Base-by-base conservation (phyloP, 2,888 invertebrate genomes). In the Drosophila macrospina region DNA sequence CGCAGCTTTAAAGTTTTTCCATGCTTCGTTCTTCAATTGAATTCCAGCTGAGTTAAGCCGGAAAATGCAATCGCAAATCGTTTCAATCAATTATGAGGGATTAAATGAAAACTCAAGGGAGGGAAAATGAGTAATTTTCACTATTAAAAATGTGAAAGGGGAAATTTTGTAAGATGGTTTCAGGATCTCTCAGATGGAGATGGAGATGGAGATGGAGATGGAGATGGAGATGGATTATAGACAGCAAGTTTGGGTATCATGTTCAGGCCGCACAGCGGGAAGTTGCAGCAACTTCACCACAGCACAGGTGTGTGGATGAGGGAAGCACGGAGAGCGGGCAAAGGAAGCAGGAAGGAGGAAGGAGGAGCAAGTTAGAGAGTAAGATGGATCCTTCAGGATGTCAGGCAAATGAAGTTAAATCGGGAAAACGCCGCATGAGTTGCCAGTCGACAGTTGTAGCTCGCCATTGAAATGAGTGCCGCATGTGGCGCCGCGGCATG, bases 361-460 rank as follows among this genome's bases (percentile, higher is more conserved):
- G 7, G 13, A 48, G 4, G 30, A 16, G 6, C 10, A 11, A 11
- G 3, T 15, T 4, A n/a, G 6, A n/a, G 42, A 11, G 41, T 8
- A 32, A 28, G 28, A 11, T 16, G 30, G 30, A 42, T 52, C 13
- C 54, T 63, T 66, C 24, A 48, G 54, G 36, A 55, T 64, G 55
- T 20, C 59, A 56, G 37, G 61, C 73, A 83, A 83, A 83, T 64
- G 51, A 77, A 77, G 80, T 80, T 83, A 72, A 80, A 64, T 73
- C 78, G 83, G 55, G 15, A 11, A 39, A n/a, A n/a, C 80, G 63
- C 74, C 69, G 78, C 81, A 47, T 78, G 78, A 57, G 48, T 73
- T 69, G 11, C 44, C 69, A 55, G 34, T 28, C 28, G 11, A 26
- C 69, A 55, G 34, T 28, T 8, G 6, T 28, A 28, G 28, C 28